Evolutionary conservation across 2,888 invertebrate species (phyloP).

Genomic region (Euphydryas editha): DNA sequence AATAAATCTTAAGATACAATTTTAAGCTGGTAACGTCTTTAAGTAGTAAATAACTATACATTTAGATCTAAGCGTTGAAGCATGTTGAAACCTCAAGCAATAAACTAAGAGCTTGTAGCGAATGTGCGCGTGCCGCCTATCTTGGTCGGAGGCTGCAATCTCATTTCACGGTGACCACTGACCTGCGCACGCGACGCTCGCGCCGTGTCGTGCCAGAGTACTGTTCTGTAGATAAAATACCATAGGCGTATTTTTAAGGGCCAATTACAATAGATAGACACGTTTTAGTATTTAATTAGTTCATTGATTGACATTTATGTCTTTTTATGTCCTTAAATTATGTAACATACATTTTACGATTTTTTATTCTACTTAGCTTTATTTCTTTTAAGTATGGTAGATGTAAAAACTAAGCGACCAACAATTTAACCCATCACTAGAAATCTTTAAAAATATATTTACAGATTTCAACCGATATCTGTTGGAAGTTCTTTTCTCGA

Average conservation of each 20-base stretch:
- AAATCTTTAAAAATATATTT: too few species aligned
- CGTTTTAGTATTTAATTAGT: not conserved
- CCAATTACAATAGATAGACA: slow-evolving; percentile 7
- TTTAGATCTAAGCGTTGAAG: not conserved
- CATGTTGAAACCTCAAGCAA: slow-evolving; percentile 12
- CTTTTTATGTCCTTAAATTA: too few species aligned
- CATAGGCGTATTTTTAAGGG: slow-evolving; percentile 13
- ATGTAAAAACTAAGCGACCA: too few species aligned
- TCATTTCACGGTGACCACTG: slow-evolving; percentile 44
- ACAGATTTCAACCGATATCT: too few species aligned
- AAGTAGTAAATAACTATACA: not conserved
- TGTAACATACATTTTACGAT: too few species aligned
- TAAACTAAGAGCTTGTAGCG: slow-evolving; percentile 15
- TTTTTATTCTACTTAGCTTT: too few species aligned
- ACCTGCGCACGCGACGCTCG: slow-evolving; percentile 51
- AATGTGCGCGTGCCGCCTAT: slow-evolving; percentile 46
- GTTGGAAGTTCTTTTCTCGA: too few species aligned
- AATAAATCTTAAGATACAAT: too few species aligned
- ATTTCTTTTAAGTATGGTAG: too few species aligned
- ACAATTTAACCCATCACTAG: too few species aligned
- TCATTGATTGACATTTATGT: too few species aligned
- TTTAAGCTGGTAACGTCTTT: too few species aligned
- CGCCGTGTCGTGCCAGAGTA: slow-evolving; percentile 15
- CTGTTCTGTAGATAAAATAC: slow-evolving; percentile 23
- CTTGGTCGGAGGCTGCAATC: slow-evolving; percentile 45